Evolutionary conservation across 2,113 vertebrate species (phyloP).

Genomic region (Tiliqua scincoides): DNA sequence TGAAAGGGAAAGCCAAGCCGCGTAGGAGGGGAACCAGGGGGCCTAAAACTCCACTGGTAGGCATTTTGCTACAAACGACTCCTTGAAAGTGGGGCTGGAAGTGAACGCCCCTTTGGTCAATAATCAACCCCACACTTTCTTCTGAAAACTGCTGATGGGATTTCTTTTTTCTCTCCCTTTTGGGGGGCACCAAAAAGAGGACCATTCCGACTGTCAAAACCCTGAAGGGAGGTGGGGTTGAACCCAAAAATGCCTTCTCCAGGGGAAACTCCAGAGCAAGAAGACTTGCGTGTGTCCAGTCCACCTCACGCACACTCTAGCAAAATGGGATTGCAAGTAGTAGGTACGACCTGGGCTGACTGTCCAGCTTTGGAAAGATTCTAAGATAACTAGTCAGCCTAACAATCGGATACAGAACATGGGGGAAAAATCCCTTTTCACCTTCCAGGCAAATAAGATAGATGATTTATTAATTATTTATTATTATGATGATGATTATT

Average conservation of each 20-base stretch:
- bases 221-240: background rate
- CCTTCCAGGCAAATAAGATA: background rate
- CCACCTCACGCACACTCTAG: no score
- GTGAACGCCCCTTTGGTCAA: conserved; percentile 85
- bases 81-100: conserved; percentile 79
- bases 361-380: background rate
- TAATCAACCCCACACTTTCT: conserved; percentile 92
- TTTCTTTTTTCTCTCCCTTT: conserved; percentile 50
- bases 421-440: no score
- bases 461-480: background rate
- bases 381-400: background rate
- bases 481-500: no score
- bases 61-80: conserved; percentile 84
- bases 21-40: conserved; percentile 91
- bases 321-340: background rate
- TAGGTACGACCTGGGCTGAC: background rate
- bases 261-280: background rate
- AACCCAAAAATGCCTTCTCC: background rate
- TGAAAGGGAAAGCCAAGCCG: conserved; percentile 79
- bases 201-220: conserved; percentile 40
- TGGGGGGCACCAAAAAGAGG: background rate
- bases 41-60: conserved; percentile 82
- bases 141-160: conserved; percentile 88
- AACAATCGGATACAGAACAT: background rate
- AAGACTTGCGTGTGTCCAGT: background rate